These are phyloP conservation scores for Tragelaphus eurycerus DNA, from an alignment of 2,797 vertebrate species.

Conservation along the genomic window DNA sequence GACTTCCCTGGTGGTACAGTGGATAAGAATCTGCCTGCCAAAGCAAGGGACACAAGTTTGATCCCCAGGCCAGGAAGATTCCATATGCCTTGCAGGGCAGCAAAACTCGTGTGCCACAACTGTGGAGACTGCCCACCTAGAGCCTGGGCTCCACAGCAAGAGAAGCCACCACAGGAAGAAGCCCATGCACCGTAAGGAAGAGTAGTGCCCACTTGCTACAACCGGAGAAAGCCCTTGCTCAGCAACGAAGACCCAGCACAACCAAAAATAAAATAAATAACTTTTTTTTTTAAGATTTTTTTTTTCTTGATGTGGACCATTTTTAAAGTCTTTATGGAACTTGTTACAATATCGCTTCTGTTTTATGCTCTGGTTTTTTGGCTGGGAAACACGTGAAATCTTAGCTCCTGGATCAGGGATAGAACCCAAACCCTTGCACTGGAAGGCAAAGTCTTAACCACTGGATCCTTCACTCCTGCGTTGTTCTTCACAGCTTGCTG, in stretches of 20 bases:
- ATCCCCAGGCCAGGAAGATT: not conserved
- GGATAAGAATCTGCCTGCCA: not conserved
- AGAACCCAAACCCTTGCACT: not conserved
- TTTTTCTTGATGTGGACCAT: not conserved
- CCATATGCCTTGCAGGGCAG: not conserved
- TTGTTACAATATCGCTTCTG: not conserved
- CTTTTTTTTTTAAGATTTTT: not conserved
- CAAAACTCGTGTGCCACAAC: not conserved
- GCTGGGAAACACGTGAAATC: not conserved
- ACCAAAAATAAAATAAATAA: not conserved
- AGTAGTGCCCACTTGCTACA: not conserved
- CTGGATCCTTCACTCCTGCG: not conserved
- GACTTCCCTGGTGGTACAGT: not conserved
- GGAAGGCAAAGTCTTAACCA: not conserved
- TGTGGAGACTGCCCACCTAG: not conserved
- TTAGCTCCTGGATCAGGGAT: not conserved
- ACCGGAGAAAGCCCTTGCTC: not conserved
- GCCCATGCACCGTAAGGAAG: not conserved
- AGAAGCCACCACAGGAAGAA: not conserved
- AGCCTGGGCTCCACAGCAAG: not conserved
- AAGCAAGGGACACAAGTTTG: not conserved
- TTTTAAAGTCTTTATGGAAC: not conserved
- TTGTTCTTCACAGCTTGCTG: not conserved
- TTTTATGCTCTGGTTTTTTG: not conserved
- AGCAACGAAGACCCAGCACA: not conserved